Base-by-base conservation (phyloP, 2,888 invertebrate species). In the Stratiomys singularior region DNA sequence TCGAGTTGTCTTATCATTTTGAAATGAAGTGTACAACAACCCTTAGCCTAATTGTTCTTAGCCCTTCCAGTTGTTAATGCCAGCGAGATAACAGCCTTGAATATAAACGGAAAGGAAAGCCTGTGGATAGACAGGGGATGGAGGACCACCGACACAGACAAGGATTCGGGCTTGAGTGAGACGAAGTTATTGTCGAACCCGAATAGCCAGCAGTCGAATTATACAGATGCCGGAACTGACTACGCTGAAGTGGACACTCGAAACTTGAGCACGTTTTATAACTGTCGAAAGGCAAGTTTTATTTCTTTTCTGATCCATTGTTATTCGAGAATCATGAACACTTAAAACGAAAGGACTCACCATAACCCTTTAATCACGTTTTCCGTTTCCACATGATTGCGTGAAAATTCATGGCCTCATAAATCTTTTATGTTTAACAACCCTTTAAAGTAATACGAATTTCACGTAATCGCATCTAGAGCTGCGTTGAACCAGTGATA, bases 71-170 rank as follows among this genome's bases (percentile, higher is more conserved):
- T 88, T 79, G 88, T 88, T 37, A 88, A 87, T 82, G 88, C 87
- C 76, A 88, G 87, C 82, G 88, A 88, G 83, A 88, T 88, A 79
- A 87, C 88, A 21, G 88, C 88, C 1, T 80, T 88, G 79, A 88
- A 87, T 81, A 85, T 87, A 76, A 87, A 87, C 81, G 89, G 89
- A 80, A 92, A 92, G 84, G 91, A 91, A 82, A 91, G 91, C 80
- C 86, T 92, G 47, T 92, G 92, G 92, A 92, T 92, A 80, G 92
- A 92, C 83, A 88, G 91, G 78, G 91, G 92, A 52, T 92, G 92
- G 92, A 88, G 91, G 79, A 89, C 91, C 67, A 88, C 89, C 30
- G 91, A 91, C 82, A 89, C 89, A 30, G 90, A 90, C 83, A 91
- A 92, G 84, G 92, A 92, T 82, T 90, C 91, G 1, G 87, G 88